These are phyloP conservation scores for Tuta absoluta DNA, from an alignment of 2,888 invertebrate species.

Conservation along the genomic window DNA sequence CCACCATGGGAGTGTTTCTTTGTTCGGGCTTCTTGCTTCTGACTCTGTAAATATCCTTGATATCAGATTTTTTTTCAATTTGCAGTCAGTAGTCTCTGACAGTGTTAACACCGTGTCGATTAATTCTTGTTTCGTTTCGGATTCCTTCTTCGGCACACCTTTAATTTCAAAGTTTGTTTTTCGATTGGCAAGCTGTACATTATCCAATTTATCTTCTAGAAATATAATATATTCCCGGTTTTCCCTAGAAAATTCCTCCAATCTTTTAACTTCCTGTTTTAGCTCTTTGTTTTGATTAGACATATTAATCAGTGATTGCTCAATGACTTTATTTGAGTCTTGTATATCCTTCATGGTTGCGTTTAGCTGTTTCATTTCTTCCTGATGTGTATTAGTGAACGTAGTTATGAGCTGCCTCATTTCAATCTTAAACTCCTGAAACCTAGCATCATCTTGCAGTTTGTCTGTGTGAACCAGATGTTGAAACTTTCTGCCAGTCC, in stretches of 20 bases:
- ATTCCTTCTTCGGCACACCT: conserved; percentile 21
- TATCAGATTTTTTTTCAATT: conserved; percentile 20
- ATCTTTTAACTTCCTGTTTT: neutral
- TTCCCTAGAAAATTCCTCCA: conserved; percentile 4
- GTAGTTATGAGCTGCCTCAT: conserved; percentile 6
- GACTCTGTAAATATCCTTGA: conserved; percentile 25
- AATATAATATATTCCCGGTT: conserved; percentile 19
- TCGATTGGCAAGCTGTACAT: conserved; percentile 10
- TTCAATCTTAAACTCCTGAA: conserved; percentile 11
- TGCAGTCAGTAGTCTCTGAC: conserved; percentile 15
- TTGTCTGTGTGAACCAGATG: neutral
- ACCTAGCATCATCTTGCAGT: neutral
- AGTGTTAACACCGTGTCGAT: conserved; percentile 22
- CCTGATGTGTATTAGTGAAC: conserved; percentile 9
- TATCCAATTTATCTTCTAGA: conserved; percentile 20
- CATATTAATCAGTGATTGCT: neutral
- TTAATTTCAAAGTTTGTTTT: conserved; percentile 23
- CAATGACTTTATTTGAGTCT: neutral
- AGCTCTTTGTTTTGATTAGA: neutral
- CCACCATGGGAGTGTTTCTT: conserved; percentile 22
- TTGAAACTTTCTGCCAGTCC: neutral
- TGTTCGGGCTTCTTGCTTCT: conserved; percentile 5
- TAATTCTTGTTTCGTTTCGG: conserved; percentile 18
- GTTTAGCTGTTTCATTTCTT: too few species aligned
- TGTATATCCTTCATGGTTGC: neutral